Base-by-base conservation (phyloP, 2,797 vertebrate genomes). In the Adrianichthys oophorus region DNA sequence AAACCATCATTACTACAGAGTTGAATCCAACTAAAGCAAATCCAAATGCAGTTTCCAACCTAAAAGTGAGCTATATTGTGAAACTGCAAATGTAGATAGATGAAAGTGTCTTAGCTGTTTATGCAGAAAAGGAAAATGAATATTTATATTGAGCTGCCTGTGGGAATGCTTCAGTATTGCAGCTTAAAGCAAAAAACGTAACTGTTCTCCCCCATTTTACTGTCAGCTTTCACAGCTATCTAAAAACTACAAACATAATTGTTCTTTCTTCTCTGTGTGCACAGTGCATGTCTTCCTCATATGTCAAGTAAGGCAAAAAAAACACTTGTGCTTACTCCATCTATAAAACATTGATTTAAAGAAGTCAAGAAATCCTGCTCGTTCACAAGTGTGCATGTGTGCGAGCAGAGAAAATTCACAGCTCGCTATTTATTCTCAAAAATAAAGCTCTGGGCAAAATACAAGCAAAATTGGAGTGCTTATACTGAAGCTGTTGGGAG, bases 111-210 rank as follows among this genome's bases (percentile, higher is more conserved):
- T 77, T 66, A 78, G 72, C 72, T 81, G 85, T 83, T 86, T 78
- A 83, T 72, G 72, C 65, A 74, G 77, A 86, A 85, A 68, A 76
- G 19, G 56, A 65, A 80, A 76, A 87, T 87, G 72, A 89, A 89
- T 90, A 89, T 90, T 90, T 88, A 90, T 87, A 81, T 54, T 77
- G 68, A 75, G 21, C 57, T 66, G 58, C 81, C 76, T 68, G 79
- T 74, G 71, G 82, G 68, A 88, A 59, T 70, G 72, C 60, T 83
- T 79, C 68, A 65, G 65, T 56, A 56, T 55, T 65, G 76, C 66
- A 69, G 73, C 72, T 62, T 59, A 82, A 76, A 79, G 65, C 66
- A 75, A 70, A 62, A 80, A 83, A 68, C 54, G 58, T 37, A 78
- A 69, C 64, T 32, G 42, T 73, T 52, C 72, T 75, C 67, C 62